Evolutionary conservation across 2,888 invertebrate genomes (phyloP).

Genomic region (Thymelicus acteon): DNA sequence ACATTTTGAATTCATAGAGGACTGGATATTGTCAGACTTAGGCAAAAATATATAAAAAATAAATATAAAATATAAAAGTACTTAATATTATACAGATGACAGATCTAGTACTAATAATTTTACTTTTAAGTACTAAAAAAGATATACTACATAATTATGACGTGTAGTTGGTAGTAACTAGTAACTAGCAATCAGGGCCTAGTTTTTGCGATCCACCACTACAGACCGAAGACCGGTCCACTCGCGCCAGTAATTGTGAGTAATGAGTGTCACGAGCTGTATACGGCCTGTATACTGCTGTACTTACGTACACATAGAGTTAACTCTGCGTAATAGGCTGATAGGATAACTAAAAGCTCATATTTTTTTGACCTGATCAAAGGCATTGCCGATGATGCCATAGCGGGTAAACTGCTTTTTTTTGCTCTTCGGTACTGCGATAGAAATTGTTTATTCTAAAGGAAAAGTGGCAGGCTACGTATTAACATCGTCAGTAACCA

Average conservation of each 20-base stretch:
- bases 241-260: constrained; percentile 17
- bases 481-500: too few relatives aligned
- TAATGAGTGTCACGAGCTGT: constrained; percentile 20
- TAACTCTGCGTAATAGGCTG: neutral
- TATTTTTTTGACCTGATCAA: neutral
- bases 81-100: too few relatives aligned
- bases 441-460: too few relatives aligned
- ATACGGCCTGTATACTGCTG: neutral
- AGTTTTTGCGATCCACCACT: constrained; percentile 21
- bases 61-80: too few relatives aligned
- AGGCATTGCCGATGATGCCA: too few relatives aligned
- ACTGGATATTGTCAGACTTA: too few relatives aligned
- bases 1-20: too few relatives aligned
- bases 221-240: constrained; percentile 18
- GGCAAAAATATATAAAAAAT: too few relatives aligned
- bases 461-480: too few relatives aligned
- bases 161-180: constrained; percentile 8
- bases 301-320: neutral
- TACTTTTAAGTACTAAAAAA: neutral
- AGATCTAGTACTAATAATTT: too few relatives aligned
- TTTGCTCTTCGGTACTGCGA: too few relatives aligned
- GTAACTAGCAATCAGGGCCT: constrained; percentile 19
- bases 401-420: too few relatives aligned
- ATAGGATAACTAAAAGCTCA: neutral
- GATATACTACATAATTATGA: neutral